Percentiles rank a stretch among this genome's conserved stretches.
Conservation (phyloP, 1,140 invertebrate genomes). For the Drosophila arawakana region DNA sequence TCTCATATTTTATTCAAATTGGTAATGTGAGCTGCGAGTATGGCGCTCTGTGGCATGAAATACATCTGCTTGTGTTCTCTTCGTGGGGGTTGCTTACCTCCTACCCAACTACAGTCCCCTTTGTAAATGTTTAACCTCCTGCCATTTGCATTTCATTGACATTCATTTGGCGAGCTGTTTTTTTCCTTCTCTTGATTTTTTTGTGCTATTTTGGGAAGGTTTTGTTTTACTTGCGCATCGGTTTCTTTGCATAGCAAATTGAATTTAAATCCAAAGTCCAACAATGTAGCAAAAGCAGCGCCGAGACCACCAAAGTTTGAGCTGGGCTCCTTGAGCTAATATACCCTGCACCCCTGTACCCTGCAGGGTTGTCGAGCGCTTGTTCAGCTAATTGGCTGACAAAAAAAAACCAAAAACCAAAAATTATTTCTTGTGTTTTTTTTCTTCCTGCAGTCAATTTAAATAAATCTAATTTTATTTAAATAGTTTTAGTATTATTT, state of each 20-base stretch:
- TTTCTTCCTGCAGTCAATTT: too few species aligned
- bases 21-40: slow-evolving; percentile 67
- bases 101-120: too few species aligned
- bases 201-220: slow-evolving; percentile 25
- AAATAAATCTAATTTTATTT: too few species aligned
- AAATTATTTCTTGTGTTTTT: too few species aligned
- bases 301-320: neutral
- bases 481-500: too few species aligned
- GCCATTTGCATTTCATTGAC: slow-evolving; percentile 68
- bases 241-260: slow-evolving; percentile 69
- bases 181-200: slow-evolving; percentile 2
- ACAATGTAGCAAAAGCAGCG: slow-evolving; percentile 24
- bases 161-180: slow-evolving; percentile 47
- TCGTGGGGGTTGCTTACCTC: neutral
- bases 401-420: too few species aligned
- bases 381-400: too few species aligned
- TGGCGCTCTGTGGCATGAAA: neutral
- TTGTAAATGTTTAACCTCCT: neutral
- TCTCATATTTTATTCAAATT: slow-evolving; percentile 84
- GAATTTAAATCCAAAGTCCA: slow-evolving; percentile 52
- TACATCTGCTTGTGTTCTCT: neutral
- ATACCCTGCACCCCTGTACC: too few species aligned
- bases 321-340: too few species aligned
- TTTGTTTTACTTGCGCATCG: slow-evolving; percentile 44
- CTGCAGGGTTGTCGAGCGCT: too few species aligned